Base-by-base conservation (phyloP, 2,797 vertebrate species). In the Falco naumanni region DNA sequence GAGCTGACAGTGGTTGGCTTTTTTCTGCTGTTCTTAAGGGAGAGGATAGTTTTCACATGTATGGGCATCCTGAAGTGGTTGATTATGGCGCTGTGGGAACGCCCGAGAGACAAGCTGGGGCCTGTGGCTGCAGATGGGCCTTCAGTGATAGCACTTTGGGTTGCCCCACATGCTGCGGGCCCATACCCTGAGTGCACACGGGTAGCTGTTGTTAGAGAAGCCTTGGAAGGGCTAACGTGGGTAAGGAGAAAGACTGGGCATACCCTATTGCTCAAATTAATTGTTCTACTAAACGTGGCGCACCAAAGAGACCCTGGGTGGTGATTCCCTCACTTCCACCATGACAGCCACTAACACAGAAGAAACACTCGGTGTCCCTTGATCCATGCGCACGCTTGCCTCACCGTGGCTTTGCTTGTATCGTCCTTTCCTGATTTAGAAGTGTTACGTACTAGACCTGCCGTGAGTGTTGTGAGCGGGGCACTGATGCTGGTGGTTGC, bases 221-320 rank as follows among this genome's bases (percentile, higher is more conserved):
- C 18, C 48, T 33, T n/a, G 11, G 33, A 50, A 34, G n/a, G 34
- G 24, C 43, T 8, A 2, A 3, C 19, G 3, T 13, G 24, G 68
- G 51, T 41, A 33, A 80, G n/a, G 48, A 15, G 9, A 13, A 41
- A 39, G 53, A 31, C 16, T 16, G 17, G 14, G 18, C 15, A 6
- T 8, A 3, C 0, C 0, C 9, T 10, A 14, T n/a, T 69, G 71
- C 47, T 69, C 50, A n/a, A 0, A 33, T 0, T 2, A 7, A 21
- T 39, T 3, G 28, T 29, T 50, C n/a, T 86, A 2, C 47, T 69
- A 72, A 34, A 59, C 2, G 0, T 0, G 33, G 51, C 31, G 19
- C 71, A 17, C 25, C 31, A 1, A 6, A 22, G 57, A 21, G 34
- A 8, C 8, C 16, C 33, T 7, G 29, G 13, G 66, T 11, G 47